Conservation (phyloP, 2,888 invertebrate species). For the Cheiracanthium punctorium region DNA sequence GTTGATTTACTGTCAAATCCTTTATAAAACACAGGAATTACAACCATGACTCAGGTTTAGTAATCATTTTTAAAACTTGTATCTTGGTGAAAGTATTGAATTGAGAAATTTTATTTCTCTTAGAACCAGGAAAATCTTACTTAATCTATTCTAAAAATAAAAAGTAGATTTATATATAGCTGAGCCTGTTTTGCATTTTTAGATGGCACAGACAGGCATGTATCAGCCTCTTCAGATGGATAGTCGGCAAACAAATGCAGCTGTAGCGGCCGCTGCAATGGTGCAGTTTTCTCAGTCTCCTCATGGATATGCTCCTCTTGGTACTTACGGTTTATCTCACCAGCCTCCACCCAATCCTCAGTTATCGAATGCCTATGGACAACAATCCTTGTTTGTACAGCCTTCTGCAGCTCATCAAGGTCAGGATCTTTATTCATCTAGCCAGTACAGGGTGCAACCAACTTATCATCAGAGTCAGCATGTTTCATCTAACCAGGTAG, state of each 20-base stretch:
- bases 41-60: too few relatives aligned
- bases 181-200: constrained; percentile 3
- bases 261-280: constrained; percentile 68
- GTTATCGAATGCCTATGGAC: constrained; percentile 75
- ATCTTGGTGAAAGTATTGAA: background rate
- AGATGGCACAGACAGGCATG: constrained; percentile 82
- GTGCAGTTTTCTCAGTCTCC: constrained; percentile 68
- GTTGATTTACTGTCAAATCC: too few relatives aligned
- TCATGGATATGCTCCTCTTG: constrained; percentile 69
- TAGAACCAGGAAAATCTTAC: background rate
- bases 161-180: too few relatives aligned
- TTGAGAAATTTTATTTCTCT: background rate
- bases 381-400: constrained; percentile 78
- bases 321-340: constrained; percentile 68
- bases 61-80: too few relatives aligned
- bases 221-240: constrained; percentile 80
- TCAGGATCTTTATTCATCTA: constrained; percentile 83
- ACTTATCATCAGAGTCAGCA: constrained; percentile 88
- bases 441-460: constrained; percentile 80
- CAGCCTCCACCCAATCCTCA: constrained; percentile 74
- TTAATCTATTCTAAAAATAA: too few relatives aligned
- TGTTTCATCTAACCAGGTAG: constrained; percentile 82
- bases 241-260: constrained; percentile 59
- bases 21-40: too few relatives aligned
- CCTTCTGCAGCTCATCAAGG: constrained; percentile 78